Evolutionary conservation across 2,888 invertebrate genomes (phyloP), one percentile per base, ranked within the genome.

Genomic region (Dusona sp.): DNA sequence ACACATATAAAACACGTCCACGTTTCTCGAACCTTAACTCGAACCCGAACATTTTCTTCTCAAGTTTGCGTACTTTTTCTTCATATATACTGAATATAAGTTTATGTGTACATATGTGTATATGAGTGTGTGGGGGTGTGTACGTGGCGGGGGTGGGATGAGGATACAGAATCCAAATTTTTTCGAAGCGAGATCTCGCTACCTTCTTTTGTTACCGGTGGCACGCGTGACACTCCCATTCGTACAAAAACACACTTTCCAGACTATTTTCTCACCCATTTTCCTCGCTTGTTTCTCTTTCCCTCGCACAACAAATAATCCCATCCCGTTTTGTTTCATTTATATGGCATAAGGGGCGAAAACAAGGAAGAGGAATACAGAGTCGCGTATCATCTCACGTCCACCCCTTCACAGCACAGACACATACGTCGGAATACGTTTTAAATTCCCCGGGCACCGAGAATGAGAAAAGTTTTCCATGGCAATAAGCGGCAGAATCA

Each of bases 391-490:
- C 22, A 54, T 54, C 19, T 9, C 9, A 25, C n/a, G n/a, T n/a
- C n/a, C n/a, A n/a, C n/a, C 29, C 16, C 29, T 16, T 1, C 61
- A 13, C 29, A 13, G 29, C 29, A 16, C 16, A 29, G 29, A 29
- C 29, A 65, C 78, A 86, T 80, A 82, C 87, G 87, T 89, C 88
- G 87, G 85, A 86, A 84, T 87, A 88, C 85, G 88, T 89, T 88
- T 88, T 88, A 83, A 89, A 90, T 90, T 90, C 81, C 65, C 84
- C 83, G 84, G 85, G 87, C 83, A 79, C 85, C 88, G 90, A 61
- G 89, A 92, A 93, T 92, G 92, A 92, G 92, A 92, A 93, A 93
- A 93, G 92, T 93, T 93, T 92, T 87, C 86, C 73, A 88, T 88
- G 88, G 87, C 90, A 92, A 92, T 93, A 92, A 92, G 90, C 91